A percentile compares a stretch with the other conserved stretches of the same genome.
These are phyloP conservation scores for Tragelaphus oryx DNA, from an alignment of 2,797 vertebrate species.

Conservation along the genomic window DNA sequence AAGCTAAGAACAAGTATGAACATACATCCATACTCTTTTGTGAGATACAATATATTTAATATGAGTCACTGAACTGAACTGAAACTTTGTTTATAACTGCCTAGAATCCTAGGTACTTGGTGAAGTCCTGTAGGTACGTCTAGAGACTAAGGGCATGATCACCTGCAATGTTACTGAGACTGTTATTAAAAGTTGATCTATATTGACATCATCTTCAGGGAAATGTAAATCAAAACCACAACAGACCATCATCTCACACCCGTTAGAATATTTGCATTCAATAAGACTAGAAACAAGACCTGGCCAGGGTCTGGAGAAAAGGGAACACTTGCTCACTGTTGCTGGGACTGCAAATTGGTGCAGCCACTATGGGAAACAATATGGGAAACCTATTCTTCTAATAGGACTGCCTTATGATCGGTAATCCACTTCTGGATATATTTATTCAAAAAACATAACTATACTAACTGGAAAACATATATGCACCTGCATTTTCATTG, in stretches of 20 bases:
- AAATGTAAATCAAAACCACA: not conserved
- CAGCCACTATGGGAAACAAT: not conserved
- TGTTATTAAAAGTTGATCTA: not conserved
- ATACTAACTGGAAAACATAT: not conserved
- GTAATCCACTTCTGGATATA: not conserved
- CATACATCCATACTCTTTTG: not conserved
- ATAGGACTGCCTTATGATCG: not conserved
- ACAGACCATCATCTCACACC: not conserved
- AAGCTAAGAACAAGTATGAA: not conserved
- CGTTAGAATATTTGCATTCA: not conserved
- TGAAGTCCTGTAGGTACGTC: rapidly evolving
- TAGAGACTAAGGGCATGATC: not conserved
- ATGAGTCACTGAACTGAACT: too few relatives aligned
- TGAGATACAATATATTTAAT: not conserved
- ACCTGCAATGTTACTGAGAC: not conserved
- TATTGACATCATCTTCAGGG: not conserved
- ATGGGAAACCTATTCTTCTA: not conserved
- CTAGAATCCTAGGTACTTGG: not conserved
- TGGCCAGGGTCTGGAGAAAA: not conserved
- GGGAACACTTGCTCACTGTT: not conserved
- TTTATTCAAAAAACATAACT: not conserved
- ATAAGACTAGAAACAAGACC: not conserved
- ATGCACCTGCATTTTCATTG: not conserved
- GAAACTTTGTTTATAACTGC: not conserved
- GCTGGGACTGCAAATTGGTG: not conserved